Percentiles rank a stretch among this genome's conserved stretches.
Evolutionary conservation across 1,140 invertebrate genomes (phyloP).

Genomic region (Epicauta chinensis): DNA sequence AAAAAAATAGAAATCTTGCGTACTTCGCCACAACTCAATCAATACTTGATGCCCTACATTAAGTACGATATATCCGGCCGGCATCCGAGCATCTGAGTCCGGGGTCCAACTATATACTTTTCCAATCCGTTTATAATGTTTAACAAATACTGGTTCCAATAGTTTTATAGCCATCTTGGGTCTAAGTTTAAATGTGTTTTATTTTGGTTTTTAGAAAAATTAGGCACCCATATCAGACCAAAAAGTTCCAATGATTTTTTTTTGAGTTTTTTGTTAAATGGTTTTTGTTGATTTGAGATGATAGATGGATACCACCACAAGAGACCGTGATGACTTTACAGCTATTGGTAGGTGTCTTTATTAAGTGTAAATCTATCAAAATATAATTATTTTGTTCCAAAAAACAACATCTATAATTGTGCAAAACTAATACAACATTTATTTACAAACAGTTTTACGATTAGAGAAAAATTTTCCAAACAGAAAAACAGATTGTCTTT

Average conservation of each 20-base stretch:
- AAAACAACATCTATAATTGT: conserved; percentile 15
- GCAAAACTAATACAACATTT: conserved; percentile 11
- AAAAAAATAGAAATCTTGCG: no score
- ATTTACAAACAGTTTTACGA: conserved; percentile 9
- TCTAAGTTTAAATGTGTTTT: no score
- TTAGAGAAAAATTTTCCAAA: no score
- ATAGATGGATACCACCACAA: conserved; percentile 25
- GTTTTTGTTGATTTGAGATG: conserved; percentile 7
- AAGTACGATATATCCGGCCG: no score
- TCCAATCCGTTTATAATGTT: not conserved
- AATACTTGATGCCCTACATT: no score
- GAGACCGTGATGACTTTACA: conserved; percentile 27
- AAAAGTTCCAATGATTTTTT: conserved; percentile 34
- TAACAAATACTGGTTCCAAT: conserved; percentile 22
- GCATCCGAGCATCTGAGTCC: no score
- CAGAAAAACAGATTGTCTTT: no score
- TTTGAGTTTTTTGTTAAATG: no score
- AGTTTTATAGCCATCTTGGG: conserved; percentile 24
- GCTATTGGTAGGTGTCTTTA: conserved; percentile 20
- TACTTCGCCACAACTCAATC: no score
- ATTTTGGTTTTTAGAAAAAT: conserved; percentile 20
- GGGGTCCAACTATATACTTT: conserved; percentile 2
- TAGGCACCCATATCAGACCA: conserved; percentile 40
- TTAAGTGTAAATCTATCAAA: conserved; percentile 23
- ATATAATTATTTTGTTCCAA: conserved; percentile 27